Conservation (phyloP, 2,888 invertebrate species). For the Glaucopsyche alexis region DNA sequence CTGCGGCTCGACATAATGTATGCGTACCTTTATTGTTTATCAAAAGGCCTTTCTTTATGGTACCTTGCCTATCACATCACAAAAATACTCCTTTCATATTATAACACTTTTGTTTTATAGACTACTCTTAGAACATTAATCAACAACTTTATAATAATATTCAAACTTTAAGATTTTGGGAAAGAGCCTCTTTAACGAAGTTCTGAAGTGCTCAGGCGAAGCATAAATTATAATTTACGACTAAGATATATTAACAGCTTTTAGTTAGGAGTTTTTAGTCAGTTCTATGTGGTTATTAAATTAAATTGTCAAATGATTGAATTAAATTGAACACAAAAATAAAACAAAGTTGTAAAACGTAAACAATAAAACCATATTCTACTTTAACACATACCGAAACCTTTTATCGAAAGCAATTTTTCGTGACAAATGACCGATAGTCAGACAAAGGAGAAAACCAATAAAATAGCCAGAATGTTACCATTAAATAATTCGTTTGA, state of each 20-base stretch:
- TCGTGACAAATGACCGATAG: slow-evolving; percentile 5
- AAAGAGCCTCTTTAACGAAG: slow-evolving; percentile 27
- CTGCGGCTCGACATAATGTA: too few species aligned
- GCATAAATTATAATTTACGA: slow-evolving; percentile 26
- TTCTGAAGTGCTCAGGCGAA: slow-evolving; percentile 21
- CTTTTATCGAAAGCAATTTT: slow-evolving; percentile 22
- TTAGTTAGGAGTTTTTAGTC: slow-evolving; percentile 2
- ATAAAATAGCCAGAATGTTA: slow-evolving; percentile 25
- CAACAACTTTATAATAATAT: slow-evolving; percentile 29
- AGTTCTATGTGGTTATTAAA: not conserved
- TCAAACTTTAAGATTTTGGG: slow-evolving; percentile 29
- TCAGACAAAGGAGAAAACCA: slow-evolving; percentile 18
- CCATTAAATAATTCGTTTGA: slow-evolving; percentile 25
- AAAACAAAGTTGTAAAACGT: not conserved
- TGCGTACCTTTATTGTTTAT: too few species aligned
- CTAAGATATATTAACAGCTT: slow-evolving; percentile 21
- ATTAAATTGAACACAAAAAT: not conserved
- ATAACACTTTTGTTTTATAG: not conserved
- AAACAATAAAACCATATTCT: not conserved
- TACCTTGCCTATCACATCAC: not conserved
- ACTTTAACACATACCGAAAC: not conserved
- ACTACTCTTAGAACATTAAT: slow-evolving; percentile 26
- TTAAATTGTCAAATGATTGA: not conserved
- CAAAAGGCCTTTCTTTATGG: too few species aligned
- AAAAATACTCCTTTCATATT: not conserved